Evolutionary conservation across 2,888 invertebrate species (phyloP).

Genomic region (Pristionchus exspectatus): DNA sequence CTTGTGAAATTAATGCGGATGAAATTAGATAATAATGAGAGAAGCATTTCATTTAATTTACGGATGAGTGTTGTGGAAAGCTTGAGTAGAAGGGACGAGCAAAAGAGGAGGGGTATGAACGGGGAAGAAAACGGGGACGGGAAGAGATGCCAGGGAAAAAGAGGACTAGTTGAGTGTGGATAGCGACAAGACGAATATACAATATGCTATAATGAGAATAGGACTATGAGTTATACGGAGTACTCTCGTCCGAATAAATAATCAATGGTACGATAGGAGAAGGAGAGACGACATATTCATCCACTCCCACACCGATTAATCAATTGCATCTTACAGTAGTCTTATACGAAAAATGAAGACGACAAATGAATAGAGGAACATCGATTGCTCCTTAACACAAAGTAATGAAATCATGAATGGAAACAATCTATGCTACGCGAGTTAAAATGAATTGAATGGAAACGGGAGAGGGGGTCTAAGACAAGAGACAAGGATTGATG

Average conservation of each 20-base stretch:
- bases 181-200: slow-evolving; percentile 50
- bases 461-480: not conserved
- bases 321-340: slow-evolving; percentile 51
- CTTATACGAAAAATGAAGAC: slow-evolving; percentile 36
- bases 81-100: slow-evolving; percentile 29
- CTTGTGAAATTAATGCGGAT: slow-evolving; percentile 53
- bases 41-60: slow-evolving; percentile 27
- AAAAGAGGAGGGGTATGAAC: not conserved
- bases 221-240: slow-evolving; percentile 38
- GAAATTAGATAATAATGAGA: slow-evolving; percentile 40
- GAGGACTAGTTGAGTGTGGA: slow-evolving; percentile 41
- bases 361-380: slow-evolving; percentile 22
- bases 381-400: slow-evolving; percentile 37
- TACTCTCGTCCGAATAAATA: slow-evolving; percentile 41
- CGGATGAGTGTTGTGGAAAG: slow-evolving; percentile 20
- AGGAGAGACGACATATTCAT: slow-evolving; percentile 16
- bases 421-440: slow-evolving; percentile 44
- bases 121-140: not conserved
- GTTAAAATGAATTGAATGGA: slow-evolving; percentile 41
- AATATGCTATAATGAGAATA: slow-evolving; percentile 52
- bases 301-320: not conserved
- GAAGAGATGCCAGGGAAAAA: slow-evolving; percentile 46
- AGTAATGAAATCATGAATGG: slow-evolving; percentile 37
- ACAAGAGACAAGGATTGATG: slow-evolving; percentile 42
- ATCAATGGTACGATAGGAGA: not conserved